These are phyloP conservation scores for Semicossyphus pulcher DNA, from an alignment of 2,113 vertebrate species.

Conservation along the genomic window DNA sequence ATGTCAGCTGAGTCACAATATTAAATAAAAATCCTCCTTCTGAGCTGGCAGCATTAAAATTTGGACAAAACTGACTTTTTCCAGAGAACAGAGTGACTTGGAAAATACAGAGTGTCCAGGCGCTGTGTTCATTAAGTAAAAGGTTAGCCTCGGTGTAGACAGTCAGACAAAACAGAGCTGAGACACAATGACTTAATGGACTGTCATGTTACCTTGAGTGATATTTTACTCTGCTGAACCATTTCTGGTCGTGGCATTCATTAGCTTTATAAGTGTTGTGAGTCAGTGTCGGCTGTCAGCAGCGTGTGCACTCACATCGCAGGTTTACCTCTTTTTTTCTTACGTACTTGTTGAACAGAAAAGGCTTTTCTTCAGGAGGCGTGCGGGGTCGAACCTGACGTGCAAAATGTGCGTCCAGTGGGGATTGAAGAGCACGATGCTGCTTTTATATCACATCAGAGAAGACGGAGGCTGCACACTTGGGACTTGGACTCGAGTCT, in stretches of 20 bases:
- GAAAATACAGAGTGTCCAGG: background rate
- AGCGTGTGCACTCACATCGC: conserved; percentile 10
- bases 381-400: conserved; percentile 12
- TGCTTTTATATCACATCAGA: background rate
- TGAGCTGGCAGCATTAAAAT: background rate
- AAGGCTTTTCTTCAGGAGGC: too few relatives aligned
- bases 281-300: conserved; percentile 38
- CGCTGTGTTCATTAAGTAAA: conserved; percentile 58
- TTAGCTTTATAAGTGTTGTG: conserved; percentile 38
- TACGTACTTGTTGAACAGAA: background rate
- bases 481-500: background rate
- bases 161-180: background rate
- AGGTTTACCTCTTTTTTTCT: background rate
- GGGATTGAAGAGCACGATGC: background rate
- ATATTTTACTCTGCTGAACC: conserved; percentile 36
- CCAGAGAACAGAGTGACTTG: conserved; percentile 1
- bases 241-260: conserved; percentile 31
- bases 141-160: conserved; percentile 44
- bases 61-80: background rate
- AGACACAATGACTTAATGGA: conserved; percentile 28
- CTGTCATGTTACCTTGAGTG: conserved; percentile 34
- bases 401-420: background rate
- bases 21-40: conserved; percentile 42
- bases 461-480: background rate
- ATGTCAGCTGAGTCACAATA: conserved; percentile 29